Evolutionary conservation across 2,888 invertebrate genomes (phyloP).

Genomic region (Leuctra nigra): DNA sequence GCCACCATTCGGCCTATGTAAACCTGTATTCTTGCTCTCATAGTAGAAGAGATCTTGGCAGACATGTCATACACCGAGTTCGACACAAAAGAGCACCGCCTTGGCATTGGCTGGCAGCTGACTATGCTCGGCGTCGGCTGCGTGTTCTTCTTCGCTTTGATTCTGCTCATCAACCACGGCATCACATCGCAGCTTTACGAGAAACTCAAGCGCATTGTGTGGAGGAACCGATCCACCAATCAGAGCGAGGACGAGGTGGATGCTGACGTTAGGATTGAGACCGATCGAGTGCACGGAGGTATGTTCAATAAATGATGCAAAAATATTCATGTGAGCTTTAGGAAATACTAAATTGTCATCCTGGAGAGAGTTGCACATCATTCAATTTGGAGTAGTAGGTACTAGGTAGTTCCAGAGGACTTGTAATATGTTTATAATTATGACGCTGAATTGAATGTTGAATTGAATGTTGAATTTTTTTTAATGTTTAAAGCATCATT

Average conservation of each 20-base stretch:
- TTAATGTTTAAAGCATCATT: no score
- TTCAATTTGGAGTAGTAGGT: no score
- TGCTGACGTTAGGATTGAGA: slow-evolving; percentile 25
- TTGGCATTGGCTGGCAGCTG: slow-evolving; percentile 28
- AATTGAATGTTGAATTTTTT: no score
- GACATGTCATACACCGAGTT: slow-evolving; percentile 28
- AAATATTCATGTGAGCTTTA: no score
- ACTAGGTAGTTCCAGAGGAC: no score
- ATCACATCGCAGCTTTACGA: slow-evolving; percentile 28
- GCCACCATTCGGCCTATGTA: no score
- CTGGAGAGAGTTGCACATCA: no score
- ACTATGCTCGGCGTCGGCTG: slow-evolving; percentile 29
- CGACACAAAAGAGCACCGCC: slow-evolving; percentile 19
- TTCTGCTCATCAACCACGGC: slow-evolving; percentile 31
- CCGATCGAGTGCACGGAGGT: neutral
- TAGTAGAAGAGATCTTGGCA: slow-evolving; percentile 2
- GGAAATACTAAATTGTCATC: no score
- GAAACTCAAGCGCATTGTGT: slow-evolving; percentile 38
- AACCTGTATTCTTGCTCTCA: neutral
- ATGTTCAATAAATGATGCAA: no score
- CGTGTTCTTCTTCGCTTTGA: slow-evolving; percentile 28
- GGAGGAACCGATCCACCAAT: slow-evolving; percentile 17
- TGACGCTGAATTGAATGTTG: no score
- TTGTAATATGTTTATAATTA: no score
- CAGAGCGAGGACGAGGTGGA: slow-evolving; percentile 35